A percentile compares a stretch with the other conserved stretches of the same genome.
phyloP scores from a whole-genome alignment of 2,888 invertebrate genomes.

The Pristionchus mayeri region DNA sequence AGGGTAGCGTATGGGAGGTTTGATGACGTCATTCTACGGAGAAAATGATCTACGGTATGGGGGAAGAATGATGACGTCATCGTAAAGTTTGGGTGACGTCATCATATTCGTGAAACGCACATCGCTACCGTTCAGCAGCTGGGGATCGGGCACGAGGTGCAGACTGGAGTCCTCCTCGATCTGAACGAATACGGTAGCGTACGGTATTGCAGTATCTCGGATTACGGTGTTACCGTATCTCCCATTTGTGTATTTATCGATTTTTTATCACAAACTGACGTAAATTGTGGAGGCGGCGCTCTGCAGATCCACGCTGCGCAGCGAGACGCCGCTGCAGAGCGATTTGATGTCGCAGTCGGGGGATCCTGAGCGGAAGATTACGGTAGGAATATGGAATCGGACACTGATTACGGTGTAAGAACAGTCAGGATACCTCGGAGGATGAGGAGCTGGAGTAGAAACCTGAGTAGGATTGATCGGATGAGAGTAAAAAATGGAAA shows the following conservation, averaged over 20 bases:
- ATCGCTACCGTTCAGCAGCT: background rate
- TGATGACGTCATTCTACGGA: background rate
- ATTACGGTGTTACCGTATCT: background rate
- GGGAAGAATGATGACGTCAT: too few relatives aligned
- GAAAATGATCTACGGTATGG: background rate
- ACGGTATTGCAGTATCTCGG: background rate
- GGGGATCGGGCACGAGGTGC: background rate
- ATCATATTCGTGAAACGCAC: background rate
- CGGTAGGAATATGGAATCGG: background rate
- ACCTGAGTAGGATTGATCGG: background rate
- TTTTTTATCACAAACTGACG: background rate
- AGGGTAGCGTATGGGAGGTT: background rate
- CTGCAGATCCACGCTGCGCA: background rate
- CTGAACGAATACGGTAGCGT: background rate
- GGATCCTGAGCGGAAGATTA: background rate
- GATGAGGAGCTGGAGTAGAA: background rate
- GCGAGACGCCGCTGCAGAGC: background rate
- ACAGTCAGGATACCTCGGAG: background rate
- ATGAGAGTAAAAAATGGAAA: background rate
- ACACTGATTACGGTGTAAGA: background rate
- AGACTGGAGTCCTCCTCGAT: constrained; percentile 24
- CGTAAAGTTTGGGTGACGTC: too few relatives aligned
- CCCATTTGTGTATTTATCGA: background rate
- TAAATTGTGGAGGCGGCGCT: background rate
- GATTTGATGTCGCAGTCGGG: background rate